phyloP scores from a whole-genome alignment of 1,140 invertebrate species.

The Himalopsyche phryganea region DNA sequence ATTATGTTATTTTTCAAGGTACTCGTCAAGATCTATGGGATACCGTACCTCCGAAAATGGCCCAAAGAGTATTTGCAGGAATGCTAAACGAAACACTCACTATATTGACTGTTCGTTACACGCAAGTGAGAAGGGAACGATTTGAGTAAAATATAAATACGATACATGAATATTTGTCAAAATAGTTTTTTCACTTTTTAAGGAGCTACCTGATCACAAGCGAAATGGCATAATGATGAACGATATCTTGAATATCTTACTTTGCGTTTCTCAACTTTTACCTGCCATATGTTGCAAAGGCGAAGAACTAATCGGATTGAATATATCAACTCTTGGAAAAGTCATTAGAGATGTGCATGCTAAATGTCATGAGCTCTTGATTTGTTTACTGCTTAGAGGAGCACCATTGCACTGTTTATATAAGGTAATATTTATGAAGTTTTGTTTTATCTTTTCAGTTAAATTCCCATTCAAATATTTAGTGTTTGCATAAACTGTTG shows the following conservation, averaged over 20 bases:
- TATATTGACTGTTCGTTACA: slow-evolving; percentile 70
- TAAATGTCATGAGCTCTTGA: slow-evolving; percentile 72
- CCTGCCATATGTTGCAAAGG: slow-evolving; percentile 61
- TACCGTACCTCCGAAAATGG: slow-evolving; percentile 76
- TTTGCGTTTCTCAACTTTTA: slow-evolving; percentile 66
- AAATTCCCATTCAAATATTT: not conserved
- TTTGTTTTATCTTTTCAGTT: too few relatives aligned
- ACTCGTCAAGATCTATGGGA: slow-evolving; percentile 74
- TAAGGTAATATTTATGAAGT: slow-evolving; percentile 54
- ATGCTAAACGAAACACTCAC: slow-evolving; percentile 78
- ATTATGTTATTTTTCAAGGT: slow-evolving; percentile 52
- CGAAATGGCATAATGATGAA: slow-evolving; percentile 51
- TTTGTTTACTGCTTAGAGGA: slow-evolving; percentile 66
- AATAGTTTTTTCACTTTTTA: too few relatives aligned
- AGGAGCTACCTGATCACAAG: slow-evolving; percentile 26
- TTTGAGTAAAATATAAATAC: not conserved
- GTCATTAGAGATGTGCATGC: slow-evolving; percentile 71
- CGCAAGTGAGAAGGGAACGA: slow-evolving; percentile 59
- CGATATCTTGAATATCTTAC: slow-evolving; percentile 70
- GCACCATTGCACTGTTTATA: slow-evolving; percentile 66
- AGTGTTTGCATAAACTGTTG: too few relatives aligned
- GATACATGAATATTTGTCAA: too few relatives aligned
- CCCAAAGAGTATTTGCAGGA: slow-evolving; percentile 71
- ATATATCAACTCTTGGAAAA: slow-evolving; percentile 55
- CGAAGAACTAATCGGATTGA: slow-evolving; percentile 59